phyloP scores from a whole-genome alignment of 2,888 invertebrate species.

The Lepidochrysops patricia region DNA sequence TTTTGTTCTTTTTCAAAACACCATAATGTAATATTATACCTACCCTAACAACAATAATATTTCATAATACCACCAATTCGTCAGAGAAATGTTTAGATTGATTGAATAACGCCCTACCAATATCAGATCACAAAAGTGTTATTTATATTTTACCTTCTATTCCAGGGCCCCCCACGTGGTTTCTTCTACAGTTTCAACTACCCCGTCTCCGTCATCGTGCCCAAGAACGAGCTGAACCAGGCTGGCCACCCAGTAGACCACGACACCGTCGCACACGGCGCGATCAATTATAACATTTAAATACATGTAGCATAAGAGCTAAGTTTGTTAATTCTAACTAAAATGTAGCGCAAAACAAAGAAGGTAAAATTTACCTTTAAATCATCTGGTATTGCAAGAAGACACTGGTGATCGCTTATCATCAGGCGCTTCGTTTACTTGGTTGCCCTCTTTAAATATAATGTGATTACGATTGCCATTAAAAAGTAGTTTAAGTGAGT shows the following conservation, averaged over 20 bases:
- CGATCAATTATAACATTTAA: slow-evolving; percentile 22
- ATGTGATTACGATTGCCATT: slow-evolving; percentile 50
- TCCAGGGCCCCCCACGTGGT: slow-evolving; percentile 77
- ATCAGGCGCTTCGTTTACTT: neutral
- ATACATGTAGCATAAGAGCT: neutral
- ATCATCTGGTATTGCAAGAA: too few relatives aligned
- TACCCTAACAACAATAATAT: too few relatives aligned
- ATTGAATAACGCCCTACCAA: too few relatives aligned
- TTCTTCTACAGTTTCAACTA: slow-evolving; percentile 84
- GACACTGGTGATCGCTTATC: neutral
- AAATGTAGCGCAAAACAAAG: too few relatives aligned
- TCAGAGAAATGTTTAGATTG: too few relatives aligned
- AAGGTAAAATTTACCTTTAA: too few relatives aligned
- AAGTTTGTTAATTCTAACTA: too few relatives aligned
- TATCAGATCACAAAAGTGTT: too few relatives aligned
- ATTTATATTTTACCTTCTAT: too few relatives aligned
- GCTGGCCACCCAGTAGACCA: slow-evolving; percentile 42
- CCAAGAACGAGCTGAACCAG: slow-evolving; percentile 42
- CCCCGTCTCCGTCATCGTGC: slow-evolving; percentile 71
- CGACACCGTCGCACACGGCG: slow-evolving; percentile 38
- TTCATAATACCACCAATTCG: too few relatives aligned
- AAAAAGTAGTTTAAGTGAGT: slow-evolving; percentile 40
- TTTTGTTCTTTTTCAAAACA: too few relatives aligned
- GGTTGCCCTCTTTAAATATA: slow-evolving; percentile 23
- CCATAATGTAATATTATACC: too few relatives aligned